Percentiles rank a stretch among this genome's conserved stretches.
phyloP scores from a whole-genome alignment of 2,113 vertebrate species.

The Nesoenas mayeri region DNA sequence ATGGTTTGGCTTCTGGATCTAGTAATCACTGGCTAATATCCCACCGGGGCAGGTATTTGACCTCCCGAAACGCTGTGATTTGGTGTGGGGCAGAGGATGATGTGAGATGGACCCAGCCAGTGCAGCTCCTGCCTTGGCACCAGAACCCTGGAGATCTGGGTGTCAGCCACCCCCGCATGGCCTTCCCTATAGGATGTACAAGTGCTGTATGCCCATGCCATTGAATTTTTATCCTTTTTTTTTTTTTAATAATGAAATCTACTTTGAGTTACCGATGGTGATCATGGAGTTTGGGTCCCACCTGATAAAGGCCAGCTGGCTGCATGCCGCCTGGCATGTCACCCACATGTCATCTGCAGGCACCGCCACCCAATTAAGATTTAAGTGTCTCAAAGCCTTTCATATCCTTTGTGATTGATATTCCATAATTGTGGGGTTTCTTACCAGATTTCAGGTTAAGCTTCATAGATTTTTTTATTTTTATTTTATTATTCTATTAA shows the following conservation, averaged over 20 bases:
- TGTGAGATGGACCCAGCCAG: not conserved
- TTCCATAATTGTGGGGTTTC: not conserved
- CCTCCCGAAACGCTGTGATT: not conserved
- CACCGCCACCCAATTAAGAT: not conserved
- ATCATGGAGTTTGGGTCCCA: not conserved
- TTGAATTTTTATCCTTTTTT: not conserved
- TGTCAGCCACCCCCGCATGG: rapidly evolving
- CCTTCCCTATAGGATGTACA: not conserved
- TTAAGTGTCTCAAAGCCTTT: not conserved
- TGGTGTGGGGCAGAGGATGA: not conserved
- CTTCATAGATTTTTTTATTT: not conserved
- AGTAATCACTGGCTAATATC: not conserved
- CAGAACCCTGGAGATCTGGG: not conserved
- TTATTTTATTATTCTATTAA: not conserved
- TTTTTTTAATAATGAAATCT: not conserved
- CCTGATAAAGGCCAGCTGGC: not conserved
- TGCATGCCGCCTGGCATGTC: not conserved
- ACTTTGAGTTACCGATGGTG: not conserved
- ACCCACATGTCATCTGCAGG: not conserved
- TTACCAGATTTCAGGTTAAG: not conserved
- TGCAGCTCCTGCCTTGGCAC: not conserved
- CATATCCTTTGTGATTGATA: not conserved
- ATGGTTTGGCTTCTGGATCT: slow-evolving; percentile 9
- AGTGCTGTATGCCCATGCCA: not conserved
- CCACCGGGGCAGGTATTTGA: not conserved